Conservation (phyloP, 2,113 vertebrate species). For the Chaetodon auriga region DNA sequence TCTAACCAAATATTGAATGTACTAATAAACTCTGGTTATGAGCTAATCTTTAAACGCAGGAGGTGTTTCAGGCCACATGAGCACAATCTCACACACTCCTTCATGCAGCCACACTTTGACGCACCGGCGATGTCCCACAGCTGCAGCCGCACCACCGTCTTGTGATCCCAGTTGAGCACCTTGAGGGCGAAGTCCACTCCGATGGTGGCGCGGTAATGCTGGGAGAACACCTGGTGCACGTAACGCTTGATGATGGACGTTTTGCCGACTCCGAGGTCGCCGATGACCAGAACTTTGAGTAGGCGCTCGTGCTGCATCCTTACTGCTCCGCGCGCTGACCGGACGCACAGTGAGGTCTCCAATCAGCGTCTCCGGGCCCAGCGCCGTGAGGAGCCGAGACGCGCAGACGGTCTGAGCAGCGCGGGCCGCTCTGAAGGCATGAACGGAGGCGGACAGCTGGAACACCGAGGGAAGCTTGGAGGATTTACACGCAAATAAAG, state of each 20-base stretch:
- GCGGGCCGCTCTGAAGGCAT: background rate
- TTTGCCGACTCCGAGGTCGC: slow-evolving; percentile 86
- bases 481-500: background rate
- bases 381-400: background rate
- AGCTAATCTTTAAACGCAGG: background rate
- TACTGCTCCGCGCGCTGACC: background rate
- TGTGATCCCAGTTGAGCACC: slow-evolving; percentile 83
- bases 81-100: background rate
- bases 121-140: slow-evolving; percentile 88
- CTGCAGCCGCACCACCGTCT: slow-evolving; percentile 84
- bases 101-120: slow-evolving; percentile 14
- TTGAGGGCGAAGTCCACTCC: slow-evolving; percentile 88
- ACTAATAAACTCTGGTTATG: no score
- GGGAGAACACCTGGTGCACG: slow-evolving; percentile 86
- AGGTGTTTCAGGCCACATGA: background rate
- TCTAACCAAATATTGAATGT: no score
- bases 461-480: background rate
- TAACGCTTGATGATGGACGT: slow-evolving; percentile 87
- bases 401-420: background rate
- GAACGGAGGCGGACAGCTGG: background rate
- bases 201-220: slow-evolving; percentile 87
- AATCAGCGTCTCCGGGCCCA: slow-evolving; percentile 10
- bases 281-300: slow-evolving; percentile 86
- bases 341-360: slow-evolving; percentile 11
- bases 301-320: slow-evolving; percentile 82